A percentile compares a stretch with the other conserved stretches of the same genome.
These are phyloP conservation scores for Phyllopteryx taeniolatus DNA, from an alignment of 2,113 vertebrate species.

Conservation along the genomic window DNA sequence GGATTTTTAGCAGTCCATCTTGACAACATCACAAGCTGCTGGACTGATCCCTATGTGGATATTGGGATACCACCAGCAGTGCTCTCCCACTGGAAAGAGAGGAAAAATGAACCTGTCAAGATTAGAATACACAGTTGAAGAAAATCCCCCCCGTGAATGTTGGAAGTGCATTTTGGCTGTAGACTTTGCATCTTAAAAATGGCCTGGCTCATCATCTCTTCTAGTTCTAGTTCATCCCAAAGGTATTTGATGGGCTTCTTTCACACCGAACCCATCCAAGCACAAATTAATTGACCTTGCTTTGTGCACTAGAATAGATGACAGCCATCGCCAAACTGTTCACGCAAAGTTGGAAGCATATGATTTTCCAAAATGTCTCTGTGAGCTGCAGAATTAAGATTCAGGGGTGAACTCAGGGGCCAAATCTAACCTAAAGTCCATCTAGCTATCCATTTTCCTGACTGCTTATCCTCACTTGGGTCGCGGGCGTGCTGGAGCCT, in stretches of 20 bases:
- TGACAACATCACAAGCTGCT: conserved; percentile 40
- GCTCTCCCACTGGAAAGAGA: conserved; percentile 36
- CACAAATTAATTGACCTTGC: not conserved
- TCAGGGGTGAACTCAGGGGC: not conserved
- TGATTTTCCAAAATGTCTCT: not conserved
- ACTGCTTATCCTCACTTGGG: too few relatives aligned
- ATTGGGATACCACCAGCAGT: conserved; percentile 56
- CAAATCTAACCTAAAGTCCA: too few relatives aligned
- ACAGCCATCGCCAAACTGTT: not conserved
- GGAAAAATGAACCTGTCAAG: conserved; percentile 63
- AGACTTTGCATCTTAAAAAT: conserved; percentile 59
- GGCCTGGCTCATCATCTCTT: conserved; percentile 2
- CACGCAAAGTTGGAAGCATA: not conserved
- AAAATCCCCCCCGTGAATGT: conserved; percentile 43
- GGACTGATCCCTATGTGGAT: conserved; percentile 33
- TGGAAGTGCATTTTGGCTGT: conserved; percentile 60
- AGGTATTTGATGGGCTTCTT: not conserved
- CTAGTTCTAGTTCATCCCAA: not conserved
- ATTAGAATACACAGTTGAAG: conserved; percentile 31
- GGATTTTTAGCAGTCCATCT: conserved; percentile 34
- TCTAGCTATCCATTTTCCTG: too few relatives aligned
- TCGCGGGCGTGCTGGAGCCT: too few relatives aligned
- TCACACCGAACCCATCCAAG: not conserved
- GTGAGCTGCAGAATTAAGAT: not conserved
- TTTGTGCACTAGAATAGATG: not conserved